Percentiles rank a stretch among this genome's conserved stretches.
These are phyloP conservation scores for Porites divaricata DNA, from an alignment of 92 coral and sea anemone genomes.

Conservation along the genomic window DNA sequence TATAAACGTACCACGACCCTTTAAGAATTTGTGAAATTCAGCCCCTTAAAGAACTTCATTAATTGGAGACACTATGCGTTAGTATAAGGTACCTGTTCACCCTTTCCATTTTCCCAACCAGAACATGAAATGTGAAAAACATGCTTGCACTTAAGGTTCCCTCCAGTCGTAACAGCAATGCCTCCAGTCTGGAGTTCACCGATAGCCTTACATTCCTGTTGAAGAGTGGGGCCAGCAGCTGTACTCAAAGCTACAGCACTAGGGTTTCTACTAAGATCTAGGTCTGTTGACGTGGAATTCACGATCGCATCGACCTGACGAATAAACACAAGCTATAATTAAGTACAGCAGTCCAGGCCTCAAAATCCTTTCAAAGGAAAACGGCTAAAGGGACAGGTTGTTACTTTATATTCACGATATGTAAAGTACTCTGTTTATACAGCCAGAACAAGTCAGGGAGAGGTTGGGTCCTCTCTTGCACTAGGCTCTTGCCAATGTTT, in stretches of 20 bases:
- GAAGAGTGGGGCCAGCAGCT: conserved; percentile 72
- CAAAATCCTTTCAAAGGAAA: not conserved
- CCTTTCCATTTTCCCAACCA: conserved; percentile 55
- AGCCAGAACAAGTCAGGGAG: too few relatives aligned
- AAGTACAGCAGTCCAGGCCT: not conserved
- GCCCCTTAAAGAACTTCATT: too few relatives aligned
- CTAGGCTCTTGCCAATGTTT: too few relatives aligned
- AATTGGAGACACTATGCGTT: not conserved
- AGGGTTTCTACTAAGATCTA: conserved; percentile 60
- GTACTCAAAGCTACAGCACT: conserved; percentile 64
- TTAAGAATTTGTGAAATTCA: too few relatives aligned
- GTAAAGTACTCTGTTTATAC: too few relatives aligned
- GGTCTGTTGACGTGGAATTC: conserved; percentile 63
- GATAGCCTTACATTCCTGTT: conserved; percentile 57
- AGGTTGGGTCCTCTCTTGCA: too few relatives aligned
- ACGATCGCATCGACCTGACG: conserved; percentile 72
- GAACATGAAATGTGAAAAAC: conserved; percentile 68
- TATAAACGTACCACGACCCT: too few relatives aligned
- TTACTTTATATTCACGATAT: too few relatives aligned
- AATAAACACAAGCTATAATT: not conserved
- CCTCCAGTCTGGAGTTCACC: conserved; percentile 57
- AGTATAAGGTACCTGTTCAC: conserved; percentile 49
- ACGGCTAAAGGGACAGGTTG: not conserved
- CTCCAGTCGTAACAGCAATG: conserved; percentile 66
- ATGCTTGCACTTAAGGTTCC: conserved; percentile 47